Evolutionary conservation across 2,797 vertebrate species (phyloP).

Genomic region (Pseudopleuronectes americanus): DNA sequence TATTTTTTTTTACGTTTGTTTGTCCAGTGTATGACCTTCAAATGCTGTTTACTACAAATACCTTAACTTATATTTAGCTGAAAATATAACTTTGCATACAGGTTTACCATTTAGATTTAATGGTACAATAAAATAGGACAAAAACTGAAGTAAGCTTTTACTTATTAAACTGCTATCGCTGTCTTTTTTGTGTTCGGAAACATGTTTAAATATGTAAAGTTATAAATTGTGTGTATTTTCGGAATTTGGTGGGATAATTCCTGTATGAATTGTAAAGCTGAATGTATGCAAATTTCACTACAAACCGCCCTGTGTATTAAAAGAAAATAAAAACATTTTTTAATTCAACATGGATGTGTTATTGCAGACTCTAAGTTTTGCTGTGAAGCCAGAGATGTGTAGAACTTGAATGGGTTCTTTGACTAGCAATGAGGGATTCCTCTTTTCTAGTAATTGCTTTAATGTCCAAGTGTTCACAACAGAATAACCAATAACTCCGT

Average conservation of each 20-base stretch:
- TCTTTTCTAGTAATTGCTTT: conserved; percentile 15
- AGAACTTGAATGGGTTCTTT: conserved; percentile 16
- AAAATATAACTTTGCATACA: conserved; percentile 25
- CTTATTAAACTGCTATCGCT: conserved; percentile 42
- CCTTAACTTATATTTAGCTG: conserved; percentile 63
- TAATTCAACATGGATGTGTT: conserved; percentile 27
- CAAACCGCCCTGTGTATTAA: conserved; percentile 69
- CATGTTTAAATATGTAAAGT: conserved; percentile 54
- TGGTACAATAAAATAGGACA: conserved; percentile 25
- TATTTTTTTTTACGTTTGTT: conserved; percentile 53
- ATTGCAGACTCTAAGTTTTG: conserved; percentile 4
- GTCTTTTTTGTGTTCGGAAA: conserved; percentile 46
- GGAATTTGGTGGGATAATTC: conserved; percentile 53
- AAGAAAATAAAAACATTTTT: conserved; percentile 69
- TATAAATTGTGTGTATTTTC: conserved; percentile 75
- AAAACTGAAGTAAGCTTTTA: conserved; percentile 53
- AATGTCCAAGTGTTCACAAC: conserved; percentile 15
- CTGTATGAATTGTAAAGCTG: conserved; percentile 72
- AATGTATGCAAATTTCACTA: conserved; percentile 74
- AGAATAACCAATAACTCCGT: conserved; percentile 46
- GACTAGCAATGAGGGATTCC: conserved; percentile 16
- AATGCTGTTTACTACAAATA: conserved; percentile 46
- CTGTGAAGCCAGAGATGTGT: conserved; percentile 16
- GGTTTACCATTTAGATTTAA: conserved; percentile 42
- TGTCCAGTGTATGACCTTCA: conserved; percentile 45